Evolutionary conservation across 2,888 invertebrate species (phyloP).

Genomic region (Clistopyga incitator): DNA sequence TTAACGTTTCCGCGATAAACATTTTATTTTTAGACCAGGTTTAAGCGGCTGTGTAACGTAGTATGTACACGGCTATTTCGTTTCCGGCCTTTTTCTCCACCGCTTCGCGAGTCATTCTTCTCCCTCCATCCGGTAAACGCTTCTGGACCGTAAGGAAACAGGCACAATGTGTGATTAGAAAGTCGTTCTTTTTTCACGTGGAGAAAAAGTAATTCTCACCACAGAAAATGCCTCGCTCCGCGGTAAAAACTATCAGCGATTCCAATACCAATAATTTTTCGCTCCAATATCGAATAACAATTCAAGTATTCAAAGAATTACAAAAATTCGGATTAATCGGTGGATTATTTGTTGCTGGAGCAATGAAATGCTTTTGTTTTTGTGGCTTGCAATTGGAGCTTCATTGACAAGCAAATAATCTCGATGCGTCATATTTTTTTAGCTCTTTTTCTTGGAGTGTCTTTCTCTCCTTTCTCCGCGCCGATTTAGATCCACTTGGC

Average conservation of each 20-base stretch:
- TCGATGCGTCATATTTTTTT: conserved; percentile 34
- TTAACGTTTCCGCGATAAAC: conserved; percentile 64
- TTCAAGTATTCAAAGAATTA: too few relatives aligned
- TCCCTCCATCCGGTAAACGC: conserved; percentile 42
- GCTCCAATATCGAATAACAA: too few relatives aligned
- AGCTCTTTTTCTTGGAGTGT: conserved; percentile 39
- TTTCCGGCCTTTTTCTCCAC: conserved; percentile 58
- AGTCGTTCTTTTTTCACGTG: not conserved
- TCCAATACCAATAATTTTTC: too few relatives aligned
- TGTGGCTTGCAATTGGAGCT: too few relatives aligned
- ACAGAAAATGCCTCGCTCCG: too few relatives aligned
- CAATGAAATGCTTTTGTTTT: not conserved
- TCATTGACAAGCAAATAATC: conserved; percentile 40
- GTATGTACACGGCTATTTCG: conserved; percentile 51
- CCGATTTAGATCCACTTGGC: conserved; percentile 57
- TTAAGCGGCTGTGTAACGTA: conserved; percentile 33
- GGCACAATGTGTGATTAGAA: conserved; percentile 12
- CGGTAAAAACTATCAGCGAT: too few relatives aligned
- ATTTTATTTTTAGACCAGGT: conserved; percentile 62
- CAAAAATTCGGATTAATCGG: not conserved
- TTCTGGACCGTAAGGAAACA: conserved; percentile 57
- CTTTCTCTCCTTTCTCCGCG: not conserved
- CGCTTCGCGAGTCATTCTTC: conserved; percentile 45
- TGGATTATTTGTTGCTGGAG: conserved; percentile 4
- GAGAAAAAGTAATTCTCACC: too few relatives aligned